Base-by-base conservation (phyloP, 2,113 vertebrate genomes). In the Pandion haliaetus region DNA sequence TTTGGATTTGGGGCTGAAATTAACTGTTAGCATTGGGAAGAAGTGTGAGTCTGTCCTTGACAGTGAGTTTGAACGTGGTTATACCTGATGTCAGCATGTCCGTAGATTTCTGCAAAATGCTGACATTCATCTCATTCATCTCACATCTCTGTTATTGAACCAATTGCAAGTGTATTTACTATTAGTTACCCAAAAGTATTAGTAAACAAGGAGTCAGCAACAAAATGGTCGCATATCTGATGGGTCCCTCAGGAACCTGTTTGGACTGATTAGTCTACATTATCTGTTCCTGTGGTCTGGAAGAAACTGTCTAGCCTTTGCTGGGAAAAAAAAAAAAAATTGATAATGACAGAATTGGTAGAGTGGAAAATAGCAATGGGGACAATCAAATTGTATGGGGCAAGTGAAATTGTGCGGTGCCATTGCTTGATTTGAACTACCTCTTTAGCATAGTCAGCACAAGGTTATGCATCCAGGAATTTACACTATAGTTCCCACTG, bases 401-500 rank as follows among this genome's bases (percentile, higher is more conserved):
- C 24, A 63, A 67, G 34, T 63, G 14, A 62, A 29, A 29, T 12
- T 45, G 19, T 21, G 21, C 20, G 5, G 4, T 74, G 21, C 26
- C 10, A 7, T 26, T 52, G 34, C 20, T 54, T 73, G 34, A 31
- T 66, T 66, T 44, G 38, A 69, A 7, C 10, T 38, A 38, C 14
- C 7, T 18, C 50, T 80, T 9, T 2, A 91, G 36, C 61, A 49
- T 1, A 26, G 67, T 14, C 32, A 59, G 21, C 17, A 26, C 40
- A 26, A 36, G 34, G 18, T 24, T 49, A 4, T 15, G 5, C 29
- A 21, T 9, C 59, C 29, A 59, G 36, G 17, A 76, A 14, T 3
- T 10, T n/a, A 38, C 10, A 21, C 2, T 1, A 0, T 28, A 10
- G 8, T 2, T 88, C 44, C 61, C 3, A 1, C 23, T 29, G 62